Evolutionary conservation across 2,113 vertebrate species (phyloP), one percentile per base, ranked within the genome.

Genomic region (Glareola pratincola): DNA sequence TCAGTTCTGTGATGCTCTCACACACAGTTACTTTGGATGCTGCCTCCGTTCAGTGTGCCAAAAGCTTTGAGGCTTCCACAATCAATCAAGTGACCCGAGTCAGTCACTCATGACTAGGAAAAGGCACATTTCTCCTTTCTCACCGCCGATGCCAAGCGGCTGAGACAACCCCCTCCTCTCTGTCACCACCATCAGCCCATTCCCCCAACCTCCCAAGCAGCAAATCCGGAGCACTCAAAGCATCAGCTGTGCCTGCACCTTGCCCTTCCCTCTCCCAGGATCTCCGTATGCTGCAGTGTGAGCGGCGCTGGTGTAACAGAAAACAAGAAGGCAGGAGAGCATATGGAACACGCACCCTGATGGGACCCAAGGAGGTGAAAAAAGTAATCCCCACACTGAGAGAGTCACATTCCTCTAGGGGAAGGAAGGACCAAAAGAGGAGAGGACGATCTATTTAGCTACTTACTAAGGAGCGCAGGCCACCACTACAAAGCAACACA

Each of bases 51-150:
- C 43, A 84, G 69, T 4, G 26, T 90, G 94, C 95, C 93, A 98
- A 91, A 90, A 93, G 85, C 92, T 96, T 95, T 95, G 86, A 94
- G 51, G 36, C 75, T 82, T 82, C 93, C 89, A 95, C 87, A 94
- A 95, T 95, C 96, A 94, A 96, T 96, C 95, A 85, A 94, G 63
- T 91, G 85, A 94, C 94, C 94, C 82, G 93, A 93, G 94, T 93
- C 93, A 90, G 80, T 84, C 92, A 89, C 51, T 91, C 82, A 60
- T 34, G 56, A 87, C 85, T 43, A 94, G 78, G 57, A 96, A 96
- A 97, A 97, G 57, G 88, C 88, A 94, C 83, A 74, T 91, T 94
- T 91, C 83, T 94, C 62, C 92, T 92, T 96, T 94, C 96, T 93
- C 94, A 95, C 94, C 43, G 2, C 30, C 0, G 12, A 57, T 91